Evolutionary conservation across 2,113 vertebrate genomes (phyloP).

Genomic region (Corythoichthys intestinalis): DNA sequence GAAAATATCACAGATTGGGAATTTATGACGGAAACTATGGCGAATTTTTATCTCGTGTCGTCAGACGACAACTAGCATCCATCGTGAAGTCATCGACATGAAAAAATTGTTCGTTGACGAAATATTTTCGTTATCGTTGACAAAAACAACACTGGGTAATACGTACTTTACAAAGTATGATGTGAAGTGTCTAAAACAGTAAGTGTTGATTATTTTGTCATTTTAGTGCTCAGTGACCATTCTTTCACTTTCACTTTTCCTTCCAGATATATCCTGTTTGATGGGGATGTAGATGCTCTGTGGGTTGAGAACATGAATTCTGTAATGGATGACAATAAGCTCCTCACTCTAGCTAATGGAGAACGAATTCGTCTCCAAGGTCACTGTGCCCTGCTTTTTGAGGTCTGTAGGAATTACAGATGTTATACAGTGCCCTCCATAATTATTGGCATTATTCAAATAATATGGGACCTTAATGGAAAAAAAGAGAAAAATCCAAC

Average conservation of each 20-base stretch:
- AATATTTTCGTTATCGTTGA: too few relatives aligned
- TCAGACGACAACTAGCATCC: too few relatives aligned
- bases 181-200: neutral
- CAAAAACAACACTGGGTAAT: too few relatives aligned
- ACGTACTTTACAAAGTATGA: too few relatives aligned
- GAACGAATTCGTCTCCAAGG: conserved; percentile 89
- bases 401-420: conserved; percentile 66
- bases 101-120: too few relatives aligned
- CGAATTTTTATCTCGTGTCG: too few relatives aligned
- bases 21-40: too few relatives aligned
- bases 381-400: conserved; percentile 92
- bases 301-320: conserved; percentile 99
- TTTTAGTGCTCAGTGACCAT: neutral
- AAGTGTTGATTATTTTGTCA: neutral
- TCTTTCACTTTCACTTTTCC: neutral
- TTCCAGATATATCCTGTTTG: conserved; percentile 91
- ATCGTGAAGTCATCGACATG: too few relatives aligned
- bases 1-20: too few relatives aligned
- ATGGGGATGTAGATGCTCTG: conserved; percentile 93
- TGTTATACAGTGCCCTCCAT: neutral
- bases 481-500: too few relatives aligned
- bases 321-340: conserved; percentile 97
- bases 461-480: too few relatives aligned
- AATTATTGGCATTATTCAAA: too few relatives aligned
- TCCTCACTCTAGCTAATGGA: conserved; percentile 92